phyloP scores from a whole-genome alignment of 1,140 invertebrate genomes.

The Spodoptera frugiperda region DNA sequence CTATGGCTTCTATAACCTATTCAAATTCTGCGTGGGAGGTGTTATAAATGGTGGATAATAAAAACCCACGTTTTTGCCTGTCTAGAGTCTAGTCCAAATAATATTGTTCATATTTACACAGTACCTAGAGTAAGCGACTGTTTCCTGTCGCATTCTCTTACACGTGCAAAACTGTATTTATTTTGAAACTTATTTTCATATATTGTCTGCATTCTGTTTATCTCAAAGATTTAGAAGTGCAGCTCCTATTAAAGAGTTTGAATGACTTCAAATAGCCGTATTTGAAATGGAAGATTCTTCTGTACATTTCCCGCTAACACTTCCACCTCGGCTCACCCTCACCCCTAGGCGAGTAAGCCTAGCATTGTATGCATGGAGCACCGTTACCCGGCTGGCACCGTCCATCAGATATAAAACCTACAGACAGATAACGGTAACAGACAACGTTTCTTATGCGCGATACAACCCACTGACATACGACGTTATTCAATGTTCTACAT shows the following conservation, averaged over 20 bases:
- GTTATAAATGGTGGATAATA: neutral
- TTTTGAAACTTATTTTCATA: neutral
- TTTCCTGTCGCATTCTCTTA: neutral
- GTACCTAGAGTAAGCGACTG: neutral
- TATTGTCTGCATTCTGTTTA: neutral
- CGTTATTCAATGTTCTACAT: constrained; percentile 53
- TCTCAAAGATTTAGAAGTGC: neutral
- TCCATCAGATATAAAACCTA: constrained; percentile 73
- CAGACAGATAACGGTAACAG: constrained; percentile 75
- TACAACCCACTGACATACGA: constrained; percentile 47
- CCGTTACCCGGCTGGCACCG: constrained; percentile 68
- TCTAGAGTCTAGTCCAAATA: neutral
- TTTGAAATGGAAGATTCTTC: neutral
- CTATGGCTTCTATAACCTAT: neutral
- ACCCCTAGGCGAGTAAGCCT: constrained; percentile 55
- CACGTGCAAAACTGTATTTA: neutral
- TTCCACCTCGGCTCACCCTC: constrained; percentile 15
- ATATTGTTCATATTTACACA: neutral
- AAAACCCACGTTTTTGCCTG: neutral
- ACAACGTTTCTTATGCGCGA: constrained; percentile 66
- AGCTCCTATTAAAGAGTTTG: too few relatives aligned
- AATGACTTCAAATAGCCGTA: too few relatives aligned
- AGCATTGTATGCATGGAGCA: constrained; percentile 62
- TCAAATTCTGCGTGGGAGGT: constrained; percentile 8
- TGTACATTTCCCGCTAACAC: neutral